These are phyloP conservation scores for Centropus unirufus DNA, from an alignment of 2,113 vertebrate genomes.

Conservation along the genomic window DNA sequence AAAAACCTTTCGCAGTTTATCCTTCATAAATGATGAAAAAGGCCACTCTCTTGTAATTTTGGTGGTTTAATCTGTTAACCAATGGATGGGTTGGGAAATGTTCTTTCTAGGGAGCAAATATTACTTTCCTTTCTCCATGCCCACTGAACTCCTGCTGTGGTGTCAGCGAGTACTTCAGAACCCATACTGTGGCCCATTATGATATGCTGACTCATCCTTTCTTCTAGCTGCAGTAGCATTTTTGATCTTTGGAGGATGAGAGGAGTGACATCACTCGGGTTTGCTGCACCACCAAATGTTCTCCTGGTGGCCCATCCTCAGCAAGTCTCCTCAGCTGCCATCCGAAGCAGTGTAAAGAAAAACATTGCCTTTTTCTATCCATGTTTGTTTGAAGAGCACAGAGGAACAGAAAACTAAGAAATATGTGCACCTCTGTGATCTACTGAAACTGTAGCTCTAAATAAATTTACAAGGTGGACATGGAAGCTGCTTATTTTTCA, in stretches of 20 bases:
- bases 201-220: background rate
- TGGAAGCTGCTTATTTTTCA: slow-evolving; percentile 27
- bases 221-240: background rate
- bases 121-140: background rate
- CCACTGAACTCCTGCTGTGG: background rate
- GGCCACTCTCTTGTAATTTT: background rate
- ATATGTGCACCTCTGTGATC: background rate
- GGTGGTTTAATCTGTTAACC: background rate
- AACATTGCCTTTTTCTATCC: background rate
- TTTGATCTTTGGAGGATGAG: background rate
- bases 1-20: background rate
- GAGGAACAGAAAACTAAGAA: background rate
- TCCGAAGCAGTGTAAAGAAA: background rate
- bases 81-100: background rate
- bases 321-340: background rate
- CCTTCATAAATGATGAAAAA: background rate
- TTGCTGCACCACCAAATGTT: background rate
- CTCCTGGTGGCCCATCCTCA: background rate
- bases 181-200: background rate
- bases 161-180: background rate
- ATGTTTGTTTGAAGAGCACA: background rate
- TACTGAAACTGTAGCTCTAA: background rate
- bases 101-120: background rate
- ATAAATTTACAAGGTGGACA: background rate
- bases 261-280: background rate